Conservation (phyloP, 2,888 invertebrate genomes). For the Quadroppia sp. region DNA sequence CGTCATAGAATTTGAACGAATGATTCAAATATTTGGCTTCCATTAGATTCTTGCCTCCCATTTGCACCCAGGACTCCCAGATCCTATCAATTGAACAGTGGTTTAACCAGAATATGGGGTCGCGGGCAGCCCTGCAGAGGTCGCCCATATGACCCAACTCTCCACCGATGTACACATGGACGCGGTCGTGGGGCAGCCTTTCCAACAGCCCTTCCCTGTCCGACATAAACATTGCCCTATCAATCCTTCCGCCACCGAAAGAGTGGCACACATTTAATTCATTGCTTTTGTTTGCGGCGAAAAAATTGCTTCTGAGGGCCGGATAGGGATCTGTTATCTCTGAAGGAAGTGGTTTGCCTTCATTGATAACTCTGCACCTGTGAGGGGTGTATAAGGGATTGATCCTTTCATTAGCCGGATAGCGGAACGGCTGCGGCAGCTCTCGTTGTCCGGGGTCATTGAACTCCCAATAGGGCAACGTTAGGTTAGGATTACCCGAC, state of each 20-base stretch:
- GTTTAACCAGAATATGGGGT: not conserved
- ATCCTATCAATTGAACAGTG: not conserved
- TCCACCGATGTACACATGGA: not conserved
- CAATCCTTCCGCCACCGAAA: not conserved
- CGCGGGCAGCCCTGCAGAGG: not conserved
- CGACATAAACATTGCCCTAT: not conserved
- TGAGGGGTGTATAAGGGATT: not conserved
- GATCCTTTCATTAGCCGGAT: not conserved
- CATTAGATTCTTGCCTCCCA: not conserved
- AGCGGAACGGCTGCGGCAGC: not conserved
- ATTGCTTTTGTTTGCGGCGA: not conserved
- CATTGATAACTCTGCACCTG: not conserved
- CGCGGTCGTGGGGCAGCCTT: not conserved
- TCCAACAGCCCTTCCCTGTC: not conserved
- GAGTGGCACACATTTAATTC: conserved; percentile 15
- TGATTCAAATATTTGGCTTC: not conserved
- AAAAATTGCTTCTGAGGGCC: not conserved
- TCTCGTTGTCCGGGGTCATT: not conserved
- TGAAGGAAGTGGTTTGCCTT: not conserved
- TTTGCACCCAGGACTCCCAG: not conserved
- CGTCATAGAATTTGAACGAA: not conserved
- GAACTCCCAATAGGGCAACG: not conserved
- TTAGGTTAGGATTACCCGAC: not conserved
- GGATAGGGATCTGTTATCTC: not conserved
- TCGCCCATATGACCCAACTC: not conserved